Evolutionary conservation across 2,888 invertebrate genomes (phyloP).

Genomic region (Sarcophaga carnaria): DNA sequence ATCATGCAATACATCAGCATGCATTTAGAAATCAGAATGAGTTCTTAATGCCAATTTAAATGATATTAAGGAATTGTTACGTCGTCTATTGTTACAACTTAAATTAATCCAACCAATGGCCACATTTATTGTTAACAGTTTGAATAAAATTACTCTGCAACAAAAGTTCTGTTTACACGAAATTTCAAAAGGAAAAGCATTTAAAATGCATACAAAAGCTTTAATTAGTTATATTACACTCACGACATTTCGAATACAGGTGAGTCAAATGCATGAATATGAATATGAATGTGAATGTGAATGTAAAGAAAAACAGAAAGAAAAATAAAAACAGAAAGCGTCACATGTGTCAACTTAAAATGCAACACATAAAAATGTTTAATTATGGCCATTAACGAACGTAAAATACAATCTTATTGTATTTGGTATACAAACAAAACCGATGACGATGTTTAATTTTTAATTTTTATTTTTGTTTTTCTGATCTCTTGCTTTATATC

Average conservation of each 20-base stretch:
- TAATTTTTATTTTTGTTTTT: conserved; percentile 21
- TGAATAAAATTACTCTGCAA: not conserved
- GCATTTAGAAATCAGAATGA: not conserved
- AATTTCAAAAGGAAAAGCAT: not conserved
- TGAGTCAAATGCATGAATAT: conserved; percentile 5
- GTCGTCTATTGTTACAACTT: not conserved
- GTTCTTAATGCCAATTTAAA: not conserved
- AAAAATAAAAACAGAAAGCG: conserved; percentile 19
- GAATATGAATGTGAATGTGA: too few species aligned
- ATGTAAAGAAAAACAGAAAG: not conserved
- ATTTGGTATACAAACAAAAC: conserved; percentile 66
- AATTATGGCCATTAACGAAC: conserved; percentile 73
- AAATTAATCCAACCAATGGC: not conserved
- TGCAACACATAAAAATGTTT: conserved; percentile 74
- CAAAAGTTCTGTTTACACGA: not conserved
- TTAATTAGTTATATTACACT: conserved; percentile 25
- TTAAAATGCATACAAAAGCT: conserved; percentile 36
- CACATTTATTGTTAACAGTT: not conserved
- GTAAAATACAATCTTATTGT: conserved; percentile 75
- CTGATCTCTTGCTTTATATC: conserved; percentile 12
- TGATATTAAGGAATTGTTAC: not conserved
- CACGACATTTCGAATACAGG: conserved; percentile 31
- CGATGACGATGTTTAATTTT: conserved; percentile 52
- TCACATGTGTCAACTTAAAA: conserved; percentile 62
- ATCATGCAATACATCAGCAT: not conserved